Conservation (phyloP, 2,113 vertebrate species). For the Nipponia nippon region DNA sequence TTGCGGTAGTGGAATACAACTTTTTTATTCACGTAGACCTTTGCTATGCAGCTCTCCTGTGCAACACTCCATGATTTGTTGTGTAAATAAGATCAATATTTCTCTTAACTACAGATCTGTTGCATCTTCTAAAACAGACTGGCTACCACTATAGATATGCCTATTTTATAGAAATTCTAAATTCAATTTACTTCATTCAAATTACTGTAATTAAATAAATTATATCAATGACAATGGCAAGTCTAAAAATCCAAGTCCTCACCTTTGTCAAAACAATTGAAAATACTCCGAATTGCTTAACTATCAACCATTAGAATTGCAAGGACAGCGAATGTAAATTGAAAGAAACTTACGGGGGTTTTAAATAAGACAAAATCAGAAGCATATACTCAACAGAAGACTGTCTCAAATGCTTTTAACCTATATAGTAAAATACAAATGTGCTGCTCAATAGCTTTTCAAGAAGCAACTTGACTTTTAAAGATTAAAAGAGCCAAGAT, state of each 20-base stretch:
- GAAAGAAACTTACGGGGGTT: constrained; percentile 16
- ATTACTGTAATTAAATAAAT: constrained; percentile 16
- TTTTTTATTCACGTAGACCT: neutral
- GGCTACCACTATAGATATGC: neutral
- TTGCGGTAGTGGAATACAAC: neutral
- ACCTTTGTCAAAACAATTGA: neutral
- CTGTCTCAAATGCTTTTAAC: constrained; percentile 14
- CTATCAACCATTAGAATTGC: neutral
- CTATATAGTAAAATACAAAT: constrained; percentile 31
- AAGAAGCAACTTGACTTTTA: neutral
- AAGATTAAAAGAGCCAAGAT: neutral
- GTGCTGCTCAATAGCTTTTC: neutral
- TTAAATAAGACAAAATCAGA: constrained; percentile 11
- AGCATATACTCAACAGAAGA: neutral
- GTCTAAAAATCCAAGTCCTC: neutral
- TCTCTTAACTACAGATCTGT: neutral
- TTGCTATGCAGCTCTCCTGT: neutral
- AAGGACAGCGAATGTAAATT: neutral
- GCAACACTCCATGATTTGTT: neutral
- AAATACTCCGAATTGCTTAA: constrained; percentile 1
- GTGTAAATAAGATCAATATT: neutral
- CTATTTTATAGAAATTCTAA: neutral
- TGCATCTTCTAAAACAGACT: neutral
- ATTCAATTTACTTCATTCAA: neutral
- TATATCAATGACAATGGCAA: neutral